Conservation (phyloP, 2,888 invertebrate species). For the Syrphus vitripennis region DNA sequence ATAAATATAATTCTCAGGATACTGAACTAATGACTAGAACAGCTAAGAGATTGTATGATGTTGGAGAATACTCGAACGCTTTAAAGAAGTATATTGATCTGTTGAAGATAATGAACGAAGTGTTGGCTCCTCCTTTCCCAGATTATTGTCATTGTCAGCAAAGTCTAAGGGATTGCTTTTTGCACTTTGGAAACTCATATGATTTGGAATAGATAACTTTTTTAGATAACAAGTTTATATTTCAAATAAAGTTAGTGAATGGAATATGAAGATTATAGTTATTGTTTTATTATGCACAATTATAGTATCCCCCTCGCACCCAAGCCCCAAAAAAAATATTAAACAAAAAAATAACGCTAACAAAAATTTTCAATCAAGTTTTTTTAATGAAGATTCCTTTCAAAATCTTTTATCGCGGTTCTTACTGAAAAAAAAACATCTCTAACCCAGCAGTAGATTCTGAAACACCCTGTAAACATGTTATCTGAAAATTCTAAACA, state of each 20-base stretch:
- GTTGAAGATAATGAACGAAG: constrained; percentile 86
- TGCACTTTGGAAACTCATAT: constrained; percentile 84
- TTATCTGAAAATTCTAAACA: too few species aligned
- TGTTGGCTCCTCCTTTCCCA: constrained; percentile 87
- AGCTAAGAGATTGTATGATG: constrained; percentile 84
- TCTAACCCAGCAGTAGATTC: too few species aligned
- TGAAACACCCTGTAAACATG: too few species aligned
- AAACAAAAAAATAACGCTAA: too few species aligned
- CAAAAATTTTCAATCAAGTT: too few species aligned
- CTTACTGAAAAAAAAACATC: too few species aligned
- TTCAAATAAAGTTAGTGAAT: neutral
- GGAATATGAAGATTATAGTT: too few species aligned
- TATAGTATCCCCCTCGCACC: too few species aligned
- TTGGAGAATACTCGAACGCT: constrained; percentile 85
- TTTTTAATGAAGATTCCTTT: too few species aligned
- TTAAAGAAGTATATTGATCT: constrained; percentile 85
- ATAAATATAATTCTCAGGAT: constrained; percentile 85
- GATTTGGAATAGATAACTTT: constrained; percentile 74
- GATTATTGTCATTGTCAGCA: constrained; percentile 90
- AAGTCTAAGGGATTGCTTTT: constrained; percentile 86
- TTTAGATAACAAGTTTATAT: neutral
- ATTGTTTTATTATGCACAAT: too few species aligned
- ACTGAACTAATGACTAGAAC: constrained; percentile 86
- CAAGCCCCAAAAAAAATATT: too few species aligned
- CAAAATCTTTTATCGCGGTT: too few species aligned